phyloP scores from a whole-genome alignment of 2,113 vertebrate species.

The Jaculus jaculus region DNA sequence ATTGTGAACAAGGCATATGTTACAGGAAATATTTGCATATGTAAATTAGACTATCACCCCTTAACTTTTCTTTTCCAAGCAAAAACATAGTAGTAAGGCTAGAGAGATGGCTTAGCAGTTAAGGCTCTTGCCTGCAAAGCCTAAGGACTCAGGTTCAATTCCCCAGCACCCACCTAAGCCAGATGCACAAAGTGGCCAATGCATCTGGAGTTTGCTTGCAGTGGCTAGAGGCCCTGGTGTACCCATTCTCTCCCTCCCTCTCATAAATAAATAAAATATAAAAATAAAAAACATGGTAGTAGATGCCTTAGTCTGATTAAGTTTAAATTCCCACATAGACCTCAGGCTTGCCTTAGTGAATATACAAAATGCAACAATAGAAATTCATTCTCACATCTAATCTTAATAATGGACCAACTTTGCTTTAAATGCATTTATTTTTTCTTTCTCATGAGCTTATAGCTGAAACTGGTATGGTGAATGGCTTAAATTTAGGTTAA shows the following conservation, averaged over 20 bases:
- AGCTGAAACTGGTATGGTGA: neutral
- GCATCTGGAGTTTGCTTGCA: too few relatives aligned
- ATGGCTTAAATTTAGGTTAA: neutral
- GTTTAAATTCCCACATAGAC: neutral
- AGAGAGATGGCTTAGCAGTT: too few relatives aligned
- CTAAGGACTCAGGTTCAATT: too few relatives aligned
- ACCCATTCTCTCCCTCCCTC: too few relatives aligned
- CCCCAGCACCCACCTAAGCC: too few relatives aligned
- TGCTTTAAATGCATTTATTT: conserved; percentile 6
- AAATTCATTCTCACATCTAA: neutral
- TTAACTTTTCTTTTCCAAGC: neutral
- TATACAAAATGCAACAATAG: neutral
- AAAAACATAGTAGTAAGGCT: neutral
- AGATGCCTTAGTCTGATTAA: neutral
- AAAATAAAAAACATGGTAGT: neutral
- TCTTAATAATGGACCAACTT: neutral
- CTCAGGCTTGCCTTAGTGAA: neutral
- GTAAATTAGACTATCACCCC: neutral
- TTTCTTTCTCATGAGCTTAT: neutral
- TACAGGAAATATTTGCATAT: neutral
- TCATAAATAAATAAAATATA: too few relatives aligned
- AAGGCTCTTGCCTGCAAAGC: too few relatives aligned
- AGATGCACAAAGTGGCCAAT: too few relatives aligned
- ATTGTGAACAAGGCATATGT: neutral
- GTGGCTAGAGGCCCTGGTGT: too few relatives aligned